Evolutionary conservation across 2,797 vertebrate genomes (phyloP).

Genomic region (Chelonia mydas): DNA sequence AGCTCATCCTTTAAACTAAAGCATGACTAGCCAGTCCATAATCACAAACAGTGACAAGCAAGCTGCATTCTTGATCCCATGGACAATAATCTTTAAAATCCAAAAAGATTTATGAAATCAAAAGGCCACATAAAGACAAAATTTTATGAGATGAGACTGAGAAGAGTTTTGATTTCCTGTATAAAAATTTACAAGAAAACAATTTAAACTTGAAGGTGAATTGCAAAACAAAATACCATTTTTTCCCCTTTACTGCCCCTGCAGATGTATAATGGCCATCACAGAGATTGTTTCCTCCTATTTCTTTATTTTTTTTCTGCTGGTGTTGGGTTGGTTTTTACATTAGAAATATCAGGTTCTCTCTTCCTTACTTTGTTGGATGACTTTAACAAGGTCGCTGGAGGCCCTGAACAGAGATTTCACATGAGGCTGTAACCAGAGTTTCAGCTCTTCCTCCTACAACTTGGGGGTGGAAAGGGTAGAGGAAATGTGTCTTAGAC

Average conservation of each 20-base stretch:
- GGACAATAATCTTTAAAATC: not conserved
- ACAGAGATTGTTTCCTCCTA: slow-evolving; percentile 51
- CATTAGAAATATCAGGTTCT: slow-evolving; percentile 15
- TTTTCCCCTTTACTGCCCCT: not conserved
- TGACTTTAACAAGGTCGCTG: not conserved
- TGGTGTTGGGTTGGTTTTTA: not conserved
- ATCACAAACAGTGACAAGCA: not conserved
- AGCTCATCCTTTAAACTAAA: slow-evolving; percentile 18
- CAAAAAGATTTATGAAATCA: not conserved
- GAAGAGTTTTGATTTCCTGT: not conserved
- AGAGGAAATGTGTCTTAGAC: slow-evolving; percentile 12
- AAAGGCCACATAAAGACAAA: not conserved
- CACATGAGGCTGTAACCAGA: slow-evolving; percentile 31
- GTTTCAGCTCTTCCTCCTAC: slow-evolving; percentile 18
- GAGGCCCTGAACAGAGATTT: not conserved
- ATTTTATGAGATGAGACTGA: not conserved
- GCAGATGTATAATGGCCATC: slow-evolving; percentile 33
- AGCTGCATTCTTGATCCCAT: not conserved
- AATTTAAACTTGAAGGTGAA: slow-evolving; percentile 5
- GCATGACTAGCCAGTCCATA: not conserved
- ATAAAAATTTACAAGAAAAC: not conserved
- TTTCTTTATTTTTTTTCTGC: not conserved
- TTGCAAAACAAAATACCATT: slow-evolving; percentile 4
- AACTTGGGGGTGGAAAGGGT: not conserved
- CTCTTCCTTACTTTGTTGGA: slow-evolving; percentile 19